A percentile compares a stretch with the other conserved stretches of the same genome.
Conservation (phyloP, 2,113 vertebrate species). For the Paraplagusia blochii region DNA sequence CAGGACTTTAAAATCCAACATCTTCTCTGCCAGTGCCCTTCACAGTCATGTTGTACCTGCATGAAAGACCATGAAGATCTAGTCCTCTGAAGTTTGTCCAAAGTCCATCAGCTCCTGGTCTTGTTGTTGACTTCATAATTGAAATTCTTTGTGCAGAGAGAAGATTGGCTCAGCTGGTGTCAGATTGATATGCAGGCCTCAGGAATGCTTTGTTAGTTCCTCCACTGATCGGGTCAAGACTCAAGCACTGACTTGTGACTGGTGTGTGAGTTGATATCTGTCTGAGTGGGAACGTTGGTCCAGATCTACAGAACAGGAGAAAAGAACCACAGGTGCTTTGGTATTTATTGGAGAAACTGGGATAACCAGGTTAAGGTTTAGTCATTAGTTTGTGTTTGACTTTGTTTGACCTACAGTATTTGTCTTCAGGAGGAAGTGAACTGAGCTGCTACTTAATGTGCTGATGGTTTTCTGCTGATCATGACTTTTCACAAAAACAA, state of each 20-base stretch:
- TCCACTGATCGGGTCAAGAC: slow-evolving; percentile 28
- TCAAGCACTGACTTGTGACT: slow-evolving; percentile 34
- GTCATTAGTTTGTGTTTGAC: slow-evolving; percentile 33
- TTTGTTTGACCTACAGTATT: slow-evolving; percentile 62
- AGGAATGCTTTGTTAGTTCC: slow-evolving; percentile 21
- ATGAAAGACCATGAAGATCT: slow-evolving; percentile 2
- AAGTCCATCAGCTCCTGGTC: slow-evolving; percentile 1
- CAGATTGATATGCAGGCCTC: slow-evolving; percentile 18
- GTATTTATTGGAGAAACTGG: slow-evolving; percentile 15
- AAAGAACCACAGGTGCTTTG: slow-evolving; percentile 19
- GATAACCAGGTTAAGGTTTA: slow-evolving; percentile 12
- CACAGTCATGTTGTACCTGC: background rate
- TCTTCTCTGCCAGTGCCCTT: slow-evolving; percentile 7
- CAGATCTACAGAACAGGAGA: slow-evolving; percentile 28
- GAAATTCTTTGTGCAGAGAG: slow-evolving; percentile 11
- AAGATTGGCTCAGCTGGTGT: slow-evolving; percentile 22
- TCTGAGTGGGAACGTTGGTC: slow-evolving; percentile 45
- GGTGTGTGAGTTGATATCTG: slow-evolving; percentile 46
- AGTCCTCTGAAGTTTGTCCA: slow-evolving; percentile 14
- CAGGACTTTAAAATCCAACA: slow-evolving; percentile 9
- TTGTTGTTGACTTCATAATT: slow-evolving; percentile 15
- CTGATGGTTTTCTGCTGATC: slow-evolving; percentile 5
- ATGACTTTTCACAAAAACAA: slow-evolving; percentile 1
- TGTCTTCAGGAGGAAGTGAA: slow-evolving; percentile 24
- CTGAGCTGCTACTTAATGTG: slow-evolving; percentile 7